Evolutionary conservation across 2,797 vertebrate species (phyloP).

Genomic region (Periophthalmus magnuspinnatus): DNA sequence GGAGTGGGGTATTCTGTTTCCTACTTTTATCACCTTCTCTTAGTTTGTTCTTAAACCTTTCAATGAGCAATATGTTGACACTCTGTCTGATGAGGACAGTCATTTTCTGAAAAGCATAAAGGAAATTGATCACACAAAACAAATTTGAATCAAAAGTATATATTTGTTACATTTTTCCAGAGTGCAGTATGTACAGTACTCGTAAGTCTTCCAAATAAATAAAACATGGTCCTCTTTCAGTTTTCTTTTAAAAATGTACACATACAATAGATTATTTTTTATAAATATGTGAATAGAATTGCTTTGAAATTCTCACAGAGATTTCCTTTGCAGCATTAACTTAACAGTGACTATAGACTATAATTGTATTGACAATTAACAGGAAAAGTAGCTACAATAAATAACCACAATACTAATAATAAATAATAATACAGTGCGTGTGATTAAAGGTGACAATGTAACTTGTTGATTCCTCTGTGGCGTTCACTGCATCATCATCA

Average conservation of each 20-base stretch:
- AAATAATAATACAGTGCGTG: neutral
- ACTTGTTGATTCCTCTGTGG: neutral
- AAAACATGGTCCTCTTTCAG: too few species aligned
- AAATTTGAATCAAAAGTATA: conserved; percentile 28
- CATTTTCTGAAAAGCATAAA: neutral
- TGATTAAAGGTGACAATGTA: conserved; percentile 11
- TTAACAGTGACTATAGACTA: neutral
- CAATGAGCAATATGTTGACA: conserved; percentile 29
- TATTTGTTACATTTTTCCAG: neutral
- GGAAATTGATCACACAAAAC: neutral
- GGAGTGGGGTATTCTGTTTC: too few species aligned
- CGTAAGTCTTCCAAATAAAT: too few species aligned
- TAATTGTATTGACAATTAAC: neutral
- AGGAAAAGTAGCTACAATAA: neutral
- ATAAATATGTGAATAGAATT: neutral
- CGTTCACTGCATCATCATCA: conserved; percentile 79
- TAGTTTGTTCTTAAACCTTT: conserved; percentile 37
- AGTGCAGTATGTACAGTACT: conserved; percentile 8
- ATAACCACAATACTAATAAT: conserved; percentile 3
- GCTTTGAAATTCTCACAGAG: neutral
- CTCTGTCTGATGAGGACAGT: neutral
- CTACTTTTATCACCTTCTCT: conserved; percentile 22
- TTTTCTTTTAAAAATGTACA: conserved; percentile 4
- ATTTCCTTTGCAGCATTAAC: neutral
- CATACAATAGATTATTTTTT: neutral